Base-by-base conservation (phyloP, 2,888 invertebrate genomes). In the Andrena camellia region DNA sequence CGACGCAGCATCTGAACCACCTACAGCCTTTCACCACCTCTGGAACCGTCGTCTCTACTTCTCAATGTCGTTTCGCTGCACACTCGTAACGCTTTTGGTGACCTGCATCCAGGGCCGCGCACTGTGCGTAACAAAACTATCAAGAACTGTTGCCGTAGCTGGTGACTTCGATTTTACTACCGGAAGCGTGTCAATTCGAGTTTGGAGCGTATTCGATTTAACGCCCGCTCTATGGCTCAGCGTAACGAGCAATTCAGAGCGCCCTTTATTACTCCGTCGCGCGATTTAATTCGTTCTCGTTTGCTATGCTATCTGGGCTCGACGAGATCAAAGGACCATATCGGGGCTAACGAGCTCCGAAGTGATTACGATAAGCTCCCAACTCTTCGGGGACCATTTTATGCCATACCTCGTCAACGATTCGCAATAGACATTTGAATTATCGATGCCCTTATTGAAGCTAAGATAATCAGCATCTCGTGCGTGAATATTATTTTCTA, bases 11-110 rank as follows among this genome's bases (percentile, higher is more conserved):
- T 83, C 86, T 81, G 84, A 83, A 84, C 71, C 78, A 83, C 62
- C 73, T n/a, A 23, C 23, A 74, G 86, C 90, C 90, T 91, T 91
- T 91, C 91, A 90, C 90, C 84, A 82, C n/a, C 52, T 52, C 29
- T 29, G 35, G 42, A 72, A 74, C 35, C 50, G 54, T 63, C 60
- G 29, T 62, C 62, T 64, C 73, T 59, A 76, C 71, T 80, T 20
- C 20, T 20, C 77, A 83, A 87, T 87, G 80, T 77, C 87, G 64
- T 80, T 82, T 82, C 62, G 75, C 75, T 72, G 78, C 78, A 54
- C 57, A 17, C 68, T 60, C 62, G 62, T 33, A 31, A 62, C 69
- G 72, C 52, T 75, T 84, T 79, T 72, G 84, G 74, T 70, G 76
- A 66, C 54, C 67, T 64, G 74, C 73, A 66, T 66, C 64, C 85